A percentile compares a stretch with the other conserved stretches of the same genome.
phyloP scores from a whole-genome alignment of 2,113 vertebrate species.

The Andinoacara biseriatus region DNA sequence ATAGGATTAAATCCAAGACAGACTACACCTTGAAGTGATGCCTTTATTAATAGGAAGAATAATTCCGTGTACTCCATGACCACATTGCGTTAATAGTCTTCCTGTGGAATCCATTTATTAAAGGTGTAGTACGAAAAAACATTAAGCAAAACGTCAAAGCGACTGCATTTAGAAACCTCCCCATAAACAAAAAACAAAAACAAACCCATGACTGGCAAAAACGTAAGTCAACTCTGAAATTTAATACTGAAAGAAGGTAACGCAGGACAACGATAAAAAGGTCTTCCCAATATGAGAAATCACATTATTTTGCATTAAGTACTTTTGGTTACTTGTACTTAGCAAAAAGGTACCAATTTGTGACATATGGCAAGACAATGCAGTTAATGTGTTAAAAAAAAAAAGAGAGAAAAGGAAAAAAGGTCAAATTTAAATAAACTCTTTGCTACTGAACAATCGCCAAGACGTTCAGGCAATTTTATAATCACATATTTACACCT shows the following conservation, averaged over 20 bases:
- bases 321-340: slow-evolving; percentile 78
- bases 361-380: slow-evolving; percentile 80
- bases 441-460: slow-evolving; percentile 71
- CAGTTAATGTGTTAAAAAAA: slow-evolving; percentile 47
- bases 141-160: slow-evolving; percentile 73
- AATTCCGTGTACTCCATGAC: slow-evolving; percentile 71
- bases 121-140: slow-evolving; percentile 80
- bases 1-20: slow-evolving; percentile 20
- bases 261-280: slow-evolving; percentile 73
- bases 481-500: slow-evolving; percentile 74
- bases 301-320: slow-evolving; percentile 76
- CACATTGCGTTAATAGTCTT: slow-evolving; percentile 63
- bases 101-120: slow-evolving; percentile 73
- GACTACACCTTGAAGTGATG: slow-evolving; percentile 50
- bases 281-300: slow-evolving; percentile 89
- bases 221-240: slow-evolving; percentile 67
- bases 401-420: slow-evolving; percentile 17
- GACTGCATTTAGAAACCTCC: slow-evolving; percentile 71
- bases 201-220: slow-evolving; percentile 67
- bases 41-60: slow-evolving; percentile 73
- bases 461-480: slow-evolving; percentile 59
- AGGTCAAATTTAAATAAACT: slow-evolving; percentile 76
- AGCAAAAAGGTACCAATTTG: slow-evolving; percentile 81
- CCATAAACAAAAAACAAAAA: slow-evolving; percentile 53
- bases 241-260: slow-evolving; percentile 83